These are phyloP conservation scores for Loris lydekkerianus DNA, from an alignment of 2,797 vertebrate genomes.

Conservation along the genomic window DNA sequence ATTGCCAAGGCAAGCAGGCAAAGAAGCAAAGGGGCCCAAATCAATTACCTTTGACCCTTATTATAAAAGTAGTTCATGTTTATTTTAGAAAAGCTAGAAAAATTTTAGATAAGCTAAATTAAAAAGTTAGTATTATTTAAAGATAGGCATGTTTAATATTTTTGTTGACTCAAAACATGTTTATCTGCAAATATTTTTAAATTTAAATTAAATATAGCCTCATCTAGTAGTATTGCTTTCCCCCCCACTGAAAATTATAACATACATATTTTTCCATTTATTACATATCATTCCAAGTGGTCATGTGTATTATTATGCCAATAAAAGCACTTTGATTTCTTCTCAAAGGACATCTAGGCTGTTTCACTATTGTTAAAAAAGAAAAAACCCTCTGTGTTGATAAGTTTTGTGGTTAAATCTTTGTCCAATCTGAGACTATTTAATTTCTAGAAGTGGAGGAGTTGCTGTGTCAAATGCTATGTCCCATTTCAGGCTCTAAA, in stretches of 20 bases:
- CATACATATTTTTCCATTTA: neutral
- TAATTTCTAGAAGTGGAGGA: conserved; percentile 10
- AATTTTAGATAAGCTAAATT: neutral
- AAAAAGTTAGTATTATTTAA: neutral
- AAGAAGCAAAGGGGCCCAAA: too few relatives aligned
- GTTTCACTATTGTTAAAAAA: neutral
- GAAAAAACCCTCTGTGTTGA: neutral
- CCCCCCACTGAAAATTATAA: neutral
- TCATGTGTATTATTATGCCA: neutral
- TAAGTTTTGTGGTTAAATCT: conserved; percentile 38
- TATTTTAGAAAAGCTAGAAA: conserved; percentile 33
- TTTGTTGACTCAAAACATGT: conserved; percentile 30
- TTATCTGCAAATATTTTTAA: conserved; percentile 34
- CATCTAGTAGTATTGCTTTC: neutral
- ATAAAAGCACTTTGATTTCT: conserved; percentile 14
- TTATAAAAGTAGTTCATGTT: neutral
- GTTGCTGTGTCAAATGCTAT: conserved; percentile 11
- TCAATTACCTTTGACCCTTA: neutral
- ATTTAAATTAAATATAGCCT: neutral
- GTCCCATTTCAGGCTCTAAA: neutral
- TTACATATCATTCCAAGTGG: neutral
- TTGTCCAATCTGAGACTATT: neutral
- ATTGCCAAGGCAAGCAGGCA: too few relatives aligned
- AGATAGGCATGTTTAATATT: neutral
- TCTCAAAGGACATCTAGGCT: neutral